Percentiles rank a stretch among this genome's conserved stretches.
These are phyloP conservation scores for Agriopis leucophaearia DNA, from an alignment of 2,888 invertebrate species.

Conservation along the genomic window DNA sequence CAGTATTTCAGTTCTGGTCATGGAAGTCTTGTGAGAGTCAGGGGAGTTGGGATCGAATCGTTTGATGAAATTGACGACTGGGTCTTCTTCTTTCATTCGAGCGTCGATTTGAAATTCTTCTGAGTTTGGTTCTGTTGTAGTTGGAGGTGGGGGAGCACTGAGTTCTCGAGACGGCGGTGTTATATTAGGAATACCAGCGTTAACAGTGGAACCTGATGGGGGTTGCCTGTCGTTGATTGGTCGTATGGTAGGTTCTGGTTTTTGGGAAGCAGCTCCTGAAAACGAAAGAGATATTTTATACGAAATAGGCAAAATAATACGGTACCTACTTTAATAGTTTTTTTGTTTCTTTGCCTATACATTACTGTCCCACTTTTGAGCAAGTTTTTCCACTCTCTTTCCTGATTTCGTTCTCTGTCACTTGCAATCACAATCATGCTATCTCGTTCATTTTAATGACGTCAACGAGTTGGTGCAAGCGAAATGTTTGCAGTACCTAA, in stretches of 20 bases:
- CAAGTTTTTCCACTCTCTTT: too few species aligned
- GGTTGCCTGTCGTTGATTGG: constrained; percentile 49
- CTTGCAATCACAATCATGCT: too few species aligned
- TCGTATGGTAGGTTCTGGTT: constrained; percentile 61
- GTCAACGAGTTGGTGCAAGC: too few species aligned
- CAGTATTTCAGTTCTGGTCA: constrained; percentile 75
- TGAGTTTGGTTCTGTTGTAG: constrained; percentile 57
- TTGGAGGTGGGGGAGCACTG: constrained; percentile 62
- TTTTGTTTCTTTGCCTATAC: too few species aligned
- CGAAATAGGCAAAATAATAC: too few species aligned
- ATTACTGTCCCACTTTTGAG: too few species aligned
- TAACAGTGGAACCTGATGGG: constrained; percentile 14
- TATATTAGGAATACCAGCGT: constrained; percentile 42
- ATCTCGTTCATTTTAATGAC: too few species aligned
- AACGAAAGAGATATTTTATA: too few species aligned
- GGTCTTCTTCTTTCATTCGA: constrained; percentile 57
- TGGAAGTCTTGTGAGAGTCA: constrained; percentile 70
- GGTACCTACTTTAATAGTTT: too few species aligned
- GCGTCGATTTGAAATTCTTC: constrained; percentile 58
- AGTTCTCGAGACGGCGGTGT: constrained; percentile 64
- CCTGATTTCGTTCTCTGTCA: too few species aligned
- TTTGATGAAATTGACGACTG: constrained; percentile 77
- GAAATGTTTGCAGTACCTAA: too few species aligned
- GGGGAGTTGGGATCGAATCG: constrained; percentile 80
- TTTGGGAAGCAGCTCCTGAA: constrained; percentile 62